phyloP scores from a whole-genome alignment of 2,888 invertebrate genomes.

The Venustoraphidia nigricollis region DNA sequence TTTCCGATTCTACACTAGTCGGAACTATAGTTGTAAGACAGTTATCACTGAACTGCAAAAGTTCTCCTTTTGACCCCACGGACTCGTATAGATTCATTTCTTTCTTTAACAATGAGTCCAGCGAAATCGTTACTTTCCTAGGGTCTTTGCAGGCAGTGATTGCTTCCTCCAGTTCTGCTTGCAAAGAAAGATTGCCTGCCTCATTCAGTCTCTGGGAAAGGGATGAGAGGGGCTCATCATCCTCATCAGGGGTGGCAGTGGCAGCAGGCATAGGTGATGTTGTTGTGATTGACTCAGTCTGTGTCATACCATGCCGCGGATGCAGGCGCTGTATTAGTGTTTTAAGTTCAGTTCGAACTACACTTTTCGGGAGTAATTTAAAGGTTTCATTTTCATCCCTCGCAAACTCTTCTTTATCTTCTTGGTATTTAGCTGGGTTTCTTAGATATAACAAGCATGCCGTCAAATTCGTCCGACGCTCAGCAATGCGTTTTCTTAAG shows the following conservation, averaged over 20 bases:
- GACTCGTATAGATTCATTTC: conserved; percentile 3
- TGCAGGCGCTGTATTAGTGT: neutral
- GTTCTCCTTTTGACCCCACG: conserved; percentile 6
- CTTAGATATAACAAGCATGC: neutral
- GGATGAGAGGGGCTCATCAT: conserved; percentile 6
- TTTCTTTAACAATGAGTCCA: conserved; percentile 4
- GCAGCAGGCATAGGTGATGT: conserved; percentile 3
- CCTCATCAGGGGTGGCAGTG: conserved; percentile 4
- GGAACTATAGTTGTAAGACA: conserved; percentile 6
- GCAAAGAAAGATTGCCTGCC: conserved; percentile 4
- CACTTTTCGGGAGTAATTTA: neutral
- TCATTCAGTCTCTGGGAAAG: conserved; percentile 5
- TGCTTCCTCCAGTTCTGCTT: conserved; percentile 5
- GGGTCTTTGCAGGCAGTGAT: conserved; percentile 4
- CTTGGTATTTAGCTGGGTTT: neutral
- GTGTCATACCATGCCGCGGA: conserved; percentile 4
- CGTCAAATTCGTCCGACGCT: too few relatives aligned
- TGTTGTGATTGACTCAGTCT: conserved; percentile 6
- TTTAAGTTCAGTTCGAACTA: neutral
- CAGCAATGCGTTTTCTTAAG: neutral
- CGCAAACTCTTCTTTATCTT: neutral
- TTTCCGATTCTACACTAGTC: conserved; percentile 3
- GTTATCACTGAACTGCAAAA: conserved; percentile 5
- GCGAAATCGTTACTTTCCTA: conserved; percentile 4
- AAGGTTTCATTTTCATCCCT: neutral